phyloP scores from a whole-genome alignment of 2,113 vertebrate species.

The Lates calcarifer region DNA sequence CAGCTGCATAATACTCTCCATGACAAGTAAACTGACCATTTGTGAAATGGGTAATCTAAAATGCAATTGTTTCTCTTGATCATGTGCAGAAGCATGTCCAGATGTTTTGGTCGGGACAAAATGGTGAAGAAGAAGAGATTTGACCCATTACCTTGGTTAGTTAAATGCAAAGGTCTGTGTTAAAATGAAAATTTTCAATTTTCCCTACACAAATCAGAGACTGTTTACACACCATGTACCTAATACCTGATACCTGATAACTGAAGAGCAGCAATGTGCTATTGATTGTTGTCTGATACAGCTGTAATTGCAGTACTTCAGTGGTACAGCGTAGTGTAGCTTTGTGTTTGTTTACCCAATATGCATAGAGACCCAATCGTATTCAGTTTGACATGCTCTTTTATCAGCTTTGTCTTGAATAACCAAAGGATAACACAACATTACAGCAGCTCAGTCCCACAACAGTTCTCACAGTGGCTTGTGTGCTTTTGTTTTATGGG shows the following conservation, averaged over 20 bases:
- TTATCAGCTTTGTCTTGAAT: slow-evolving; percentile 41
- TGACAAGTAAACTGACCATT: neutral
- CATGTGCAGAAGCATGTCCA: neutral
- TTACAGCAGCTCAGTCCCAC: slow-evolving; percentile 24
- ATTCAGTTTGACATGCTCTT: slow-evolving; percentile 21
- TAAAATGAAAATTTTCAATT: neutral
- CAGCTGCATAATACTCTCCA: neutral
- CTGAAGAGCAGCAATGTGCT: neutral
- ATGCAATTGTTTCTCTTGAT: neutral
- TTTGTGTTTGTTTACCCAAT: slow-evolving; percentile 35
- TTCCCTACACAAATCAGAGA: neutral
- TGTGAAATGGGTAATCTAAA: neutral
- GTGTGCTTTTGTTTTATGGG: slow-evolving; percentile 35
- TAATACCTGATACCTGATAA: slow-evolving; percentile 34
- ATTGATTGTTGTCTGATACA: slow-evolving; percentile 39
- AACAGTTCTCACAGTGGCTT: slow-evolving; percentile 17
- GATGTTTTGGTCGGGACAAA: neutral
- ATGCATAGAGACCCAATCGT: slow-evolving; percentile 25
- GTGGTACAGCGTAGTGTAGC: slow-evolving; percentile 11
- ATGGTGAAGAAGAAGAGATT: neutral
- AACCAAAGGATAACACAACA: slow-evolving; percentile 44
- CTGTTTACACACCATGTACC: slow-evolving; percentile 29
- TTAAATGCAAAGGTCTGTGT: neutral
- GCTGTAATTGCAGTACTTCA: slow-evolving; percentile 18
- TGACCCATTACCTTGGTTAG: neutral